phyloP scores from a whole-genome alignment of 2,888 invertebrate species.

The Byasa hedistus region DNA sequence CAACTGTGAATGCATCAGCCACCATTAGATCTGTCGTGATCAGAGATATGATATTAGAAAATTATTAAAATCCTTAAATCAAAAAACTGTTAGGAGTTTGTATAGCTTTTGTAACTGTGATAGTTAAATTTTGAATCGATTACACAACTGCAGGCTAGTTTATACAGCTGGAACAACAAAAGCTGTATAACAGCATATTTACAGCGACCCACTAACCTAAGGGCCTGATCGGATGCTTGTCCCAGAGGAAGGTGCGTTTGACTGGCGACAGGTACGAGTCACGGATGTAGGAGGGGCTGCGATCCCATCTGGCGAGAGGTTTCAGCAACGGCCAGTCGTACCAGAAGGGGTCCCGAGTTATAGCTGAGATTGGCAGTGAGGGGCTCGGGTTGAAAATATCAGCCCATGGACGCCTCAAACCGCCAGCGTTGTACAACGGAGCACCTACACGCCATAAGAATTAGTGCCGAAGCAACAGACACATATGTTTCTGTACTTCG shows the following conservation, averaged over 20 bases:
- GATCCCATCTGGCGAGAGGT: slow-evolving; percentile 86
- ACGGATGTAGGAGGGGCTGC: slow-evolving; percentile 88
- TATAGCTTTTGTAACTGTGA: slow-evolving; percentile 31
- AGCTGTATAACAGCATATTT: slow-evolving; percentile 56
- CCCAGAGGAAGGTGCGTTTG: slow-evolving; percentile 95
- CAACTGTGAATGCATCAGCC: slow-evolving; percentile 70
- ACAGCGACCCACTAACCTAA: slow-evolving; percentile 87
- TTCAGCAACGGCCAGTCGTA: slow-evolving; percentile 89
- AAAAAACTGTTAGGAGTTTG: slow-evolving; percentile 33
- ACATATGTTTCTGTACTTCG: slow-evolving; percentile 54
- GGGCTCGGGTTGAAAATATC: slow-evolving; percentile 91
- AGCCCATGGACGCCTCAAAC: slow-evolving; percentile 78
- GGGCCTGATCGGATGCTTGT: slow-evolving; percentile 93
- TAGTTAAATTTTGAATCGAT: slow-evolving; percentile 45
- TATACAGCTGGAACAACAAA: slow-evolving; percentile 58
- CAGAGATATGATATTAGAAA: slow-evolving; percentile 39
- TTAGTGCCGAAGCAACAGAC: slow-evolving; percentile 67
- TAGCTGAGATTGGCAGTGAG: slow-evolving; percentile 87
- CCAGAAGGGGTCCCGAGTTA: slow-evolving; percentile 95
- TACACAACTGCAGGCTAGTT: slow-evolving; percentile 51
- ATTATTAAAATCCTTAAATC: slow-evolving; percentile 24
- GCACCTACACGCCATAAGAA: slow-evolving; percentile 78
- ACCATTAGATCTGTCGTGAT: slow-evolving; percentile 76
- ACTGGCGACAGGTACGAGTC: slow-evolving; percentile 94
- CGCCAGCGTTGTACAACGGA: slow-evolving; percentile 86